A percentile compares a stretch with the other conserved stretches of the same genome.
Evolutionary conservation across 2,113 vertebrate species (phyloP).

Genomic region (Bothrops jararaca): DNA sequence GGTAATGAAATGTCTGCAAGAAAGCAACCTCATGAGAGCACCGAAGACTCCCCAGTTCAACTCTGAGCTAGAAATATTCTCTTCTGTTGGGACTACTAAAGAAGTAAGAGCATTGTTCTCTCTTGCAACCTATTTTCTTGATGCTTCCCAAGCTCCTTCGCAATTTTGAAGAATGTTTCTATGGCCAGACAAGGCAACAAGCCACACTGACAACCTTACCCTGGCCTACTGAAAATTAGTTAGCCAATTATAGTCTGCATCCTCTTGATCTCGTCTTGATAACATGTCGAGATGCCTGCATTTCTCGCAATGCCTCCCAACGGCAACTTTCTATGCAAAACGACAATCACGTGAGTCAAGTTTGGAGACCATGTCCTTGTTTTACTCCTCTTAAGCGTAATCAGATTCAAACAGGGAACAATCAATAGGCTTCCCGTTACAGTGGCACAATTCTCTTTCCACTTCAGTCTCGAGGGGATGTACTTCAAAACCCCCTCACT

Average conservation of each 20-base stretch:
- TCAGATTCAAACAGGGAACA: constrained; percentile 74
- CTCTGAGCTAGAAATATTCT: background rate
- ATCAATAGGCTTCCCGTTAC: constrained; percentile 64
- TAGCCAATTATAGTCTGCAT: too few species aligned
- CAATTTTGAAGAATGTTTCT: background rate
- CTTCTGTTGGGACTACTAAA: background rate
- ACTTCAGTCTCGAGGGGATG: constrained; percentile 68
- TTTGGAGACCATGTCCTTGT: constrained; percentile 62
- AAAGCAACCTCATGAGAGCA: background rate
- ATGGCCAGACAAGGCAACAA: background rate
- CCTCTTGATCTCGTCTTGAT: background rate
- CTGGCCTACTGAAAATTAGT: background rate
- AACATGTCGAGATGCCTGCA: background rate
- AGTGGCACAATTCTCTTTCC: constrained; percentile 64
- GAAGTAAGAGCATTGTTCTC: background rate
- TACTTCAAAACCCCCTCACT: constrained; percentile 57
- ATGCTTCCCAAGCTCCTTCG: background rate
- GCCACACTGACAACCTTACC: background rate
- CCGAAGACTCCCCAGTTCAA: background rate
- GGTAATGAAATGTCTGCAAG: background rate
- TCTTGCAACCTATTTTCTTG: too few species aligned
- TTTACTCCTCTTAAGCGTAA: constrained; percentile 64
- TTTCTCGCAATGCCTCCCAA: constrained; percentile 45
- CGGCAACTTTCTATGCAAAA: constrained; percentile 54
- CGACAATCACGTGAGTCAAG: constrained; percentile 54